phyloP scores from a whole-genome alignment of 2,113 vertebrate species.

The Heterochromis multidens region DNA sequence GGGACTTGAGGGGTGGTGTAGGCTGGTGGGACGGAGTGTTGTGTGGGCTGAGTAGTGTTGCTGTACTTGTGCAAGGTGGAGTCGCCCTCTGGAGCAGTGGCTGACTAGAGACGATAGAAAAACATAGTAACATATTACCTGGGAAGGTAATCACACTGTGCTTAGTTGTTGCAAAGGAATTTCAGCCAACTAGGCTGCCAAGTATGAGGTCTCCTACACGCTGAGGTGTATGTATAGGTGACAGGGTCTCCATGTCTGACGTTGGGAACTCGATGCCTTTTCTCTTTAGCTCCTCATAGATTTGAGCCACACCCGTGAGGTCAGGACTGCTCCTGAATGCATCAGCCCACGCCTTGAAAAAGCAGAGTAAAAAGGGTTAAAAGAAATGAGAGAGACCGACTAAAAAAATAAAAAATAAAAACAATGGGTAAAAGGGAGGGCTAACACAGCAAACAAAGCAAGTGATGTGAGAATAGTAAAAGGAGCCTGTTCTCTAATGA shows the following conservation, averaged over 20 bases:
- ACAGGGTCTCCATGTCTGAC: slow-evolving; percentile 91
- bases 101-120: slow-evolving; percentile 40
- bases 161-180: background rate
- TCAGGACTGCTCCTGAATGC: slow-evolving; percentile 98
- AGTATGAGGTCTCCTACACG: slow-evolving; percentile 75
- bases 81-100: slow-evolving; percentile 89
- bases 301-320: slow-evolving; percentile 95
- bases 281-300: slow-evolving; percentile 97
- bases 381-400: background rate
- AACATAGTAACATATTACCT: background rate
- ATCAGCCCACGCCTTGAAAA: slow-evolving; percentile 92
- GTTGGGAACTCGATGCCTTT: slow-evolving; percentile 96
- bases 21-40: slow-evolving; percentile 73
- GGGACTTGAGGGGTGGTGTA: slow-evolving; percentile 73
- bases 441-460: slow-evolving; percentile 30
- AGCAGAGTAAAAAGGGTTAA: background rate
- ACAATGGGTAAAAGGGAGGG: background rate
- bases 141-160: background rate
- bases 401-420: background rate
- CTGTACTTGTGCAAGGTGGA: slow-evolving; percentile 80
- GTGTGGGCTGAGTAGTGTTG: slow-evolving; percentile 73
- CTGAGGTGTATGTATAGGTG: slow-evolving; percentile 96
- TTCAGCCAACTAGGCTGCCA: background rate
- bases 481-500: slow-evolving; percentile 16
- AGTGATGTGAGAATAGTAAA: background rate